Conservation (phyloP, 2,888 invertebrate genomes). For the Drosophila recens region DNA sequence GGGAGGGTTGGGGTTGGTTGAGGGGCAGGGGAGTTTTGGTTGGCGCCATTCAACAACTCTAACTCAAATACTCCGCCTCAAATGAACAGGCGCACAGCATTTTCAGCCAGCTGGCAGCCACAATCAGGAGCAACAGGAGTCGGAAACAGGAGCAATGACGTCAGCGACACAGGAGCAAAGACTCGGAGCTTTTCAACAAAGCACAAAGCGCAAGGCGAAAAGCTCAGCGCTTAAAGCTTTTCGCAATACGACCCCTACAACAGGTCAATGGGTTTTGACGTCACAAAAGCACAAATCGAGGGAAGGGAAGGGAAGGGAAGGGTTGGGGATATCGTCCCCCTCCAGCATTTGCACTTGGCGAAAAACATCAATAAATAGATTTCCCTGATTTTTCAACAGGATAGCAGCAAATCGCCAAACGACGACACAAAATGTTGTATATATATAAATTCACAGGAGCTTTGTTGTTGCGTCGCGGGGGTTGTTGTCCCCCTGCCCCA, state of each 20-base stretch:
- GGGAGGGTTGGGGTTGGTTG: constrained; percentile 9
- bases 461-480: constrained; percentile 11
- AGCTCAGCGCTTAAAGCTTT: constrained; percentile 26
- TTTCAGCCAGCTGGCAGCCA: constrained; percentile 3
- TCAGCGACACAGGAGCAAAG: constrained; percentile 31
- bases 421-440: constrained; percentile 20
- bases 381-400: constrained; percentile 84
- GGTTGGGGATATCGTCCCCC: not conserved
- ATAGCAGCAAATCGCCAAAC: constrained; percentile 69
- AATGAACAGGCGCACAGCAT: constrained; percentile 78
- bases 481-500: not conserved
- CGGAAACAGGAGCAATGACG: constrained; percentile 73
- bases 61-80: constrained; percentile 84
- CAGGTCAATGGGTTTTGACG: constrained; percentile 42
- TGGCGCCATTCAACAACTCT: constrained; percentile 78
- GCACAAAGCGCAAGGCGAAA: constrained; percentile 24
- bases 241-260: constrained; percentile 13
- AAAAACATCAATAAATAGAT: constrained; percentile 84
- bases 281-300: constrained; percentile 29
- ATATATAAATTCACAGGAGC: constrained; percentile 2
- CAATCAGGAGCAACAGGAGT: constrained; percentile 65
- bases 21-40: constrained; percentile 23
- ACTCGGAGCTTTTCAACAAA: not conserved
- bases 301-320: too few species aligned
- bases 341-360: constrained; percentile 43